These are phyloP conservation scores for Macrosoma leucophasiata DNA, from an alignment of 2,888 invertebrate species.

Conservation along the genomic window DNA sequence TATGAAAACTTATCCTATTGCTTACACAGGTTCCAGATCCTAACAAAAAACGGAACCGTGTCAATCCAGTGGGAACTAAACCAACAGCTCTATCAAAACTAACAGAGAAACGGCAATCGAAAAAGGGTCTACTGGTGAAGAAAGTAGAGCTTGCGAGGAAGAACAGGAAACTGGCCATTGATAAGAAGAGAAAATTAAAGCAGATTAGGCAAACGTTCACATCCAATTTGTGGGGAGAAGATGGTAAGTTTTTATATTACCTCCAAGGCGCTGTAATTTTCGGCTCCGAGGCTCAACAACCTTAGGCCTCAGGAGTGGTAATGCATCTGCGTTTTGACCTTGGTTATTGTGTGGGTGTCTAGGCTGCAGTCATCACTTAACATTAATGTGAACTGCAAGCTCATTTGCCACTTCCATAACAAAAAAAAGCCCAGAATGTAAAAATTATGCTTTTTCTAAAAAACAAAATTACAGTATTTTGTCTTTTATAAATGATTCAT, in stretches of 20 bases:
- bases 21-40: conserved; percentile 82
- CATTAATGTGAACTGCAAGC: too few species aligned
- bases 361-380: too few species aligned
- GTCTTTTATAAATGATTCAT: too few species aligned
- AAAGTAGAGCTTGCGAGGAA: conserved; percentile 66
- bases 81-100: conserved; percentile 63
- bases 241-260: conserved; percentile 50
- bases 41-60: conserved; percentile 71
- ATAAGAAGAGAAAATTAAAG: conserved; percentile 54
- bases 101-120: conserved; percentile 53
- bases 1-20: too few species aligned
- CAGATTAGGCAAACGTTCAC: conserved; percentile 70
- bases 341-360: too few species aligned
- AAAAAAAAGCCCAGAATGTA: too few species aligned
- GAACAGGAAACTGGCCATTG: conserved; percentile 55
- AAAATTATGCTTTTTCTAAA: too few species aligned
- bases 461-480: too few species aligned
- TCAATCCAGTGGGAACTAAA: conserved; percentile 52
- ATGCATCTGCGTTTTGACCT: too few species aligned
- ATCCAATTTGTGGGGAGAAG: conserved; percentile 80
- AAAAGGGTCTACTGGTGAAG: conserved; percentile 68
- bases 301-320: too few species aligned
- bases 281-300: too few species aligned
- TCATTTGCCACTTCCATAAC: too few species aligned
- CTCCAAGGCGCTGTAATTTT: background rate